These are phyloP conservation scores for Trematomus loennbergii DNA, from an alignment of 2,113 vertebrate genomes.

Conservation along the genomic window DNA sequence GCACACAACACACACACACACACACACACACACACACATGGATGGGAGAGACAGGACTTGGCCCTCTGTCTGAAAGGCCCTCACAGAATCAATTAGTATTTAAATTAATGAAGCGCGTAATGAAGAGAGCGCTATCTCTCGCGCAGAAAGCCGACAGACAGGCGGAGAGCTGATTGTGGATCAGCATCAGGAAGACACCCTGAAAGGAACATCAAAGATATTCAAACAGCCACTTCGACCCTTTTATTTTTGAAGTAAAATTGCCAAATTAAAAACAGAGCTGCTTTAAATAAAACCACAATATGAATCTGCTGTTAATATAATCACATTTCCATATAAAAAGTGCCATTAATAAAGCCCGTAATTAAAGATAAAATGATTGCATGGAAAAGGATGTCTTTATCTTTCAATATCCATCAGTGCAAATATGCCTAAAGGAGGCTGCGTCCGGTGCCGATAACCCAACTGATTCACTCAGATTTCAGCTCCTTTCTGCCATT, in stretches of 20 bases:
- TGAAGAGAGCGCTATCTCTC: slow-evolving; percentile 80
- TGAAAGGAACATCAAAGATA: slow-evolving; percentile 81
- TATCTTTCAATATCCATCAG: slow-evolving; percentile 77
- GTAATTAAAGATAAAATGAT: slow-evolving; percentile 84
- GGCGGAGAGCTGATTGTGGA: slow-evolving; percentile 62
- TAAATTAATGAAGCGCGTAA: slow-evolving; percentile 83
- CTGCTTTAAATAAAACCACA: slow-evolving; percentile 67
- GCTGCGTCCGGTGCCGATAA: slow-evolving; percentile 71
- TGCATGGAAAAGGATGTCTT: slow-evolving; percentile 62
- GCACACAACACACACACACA: slow-evolving; percentile 48
- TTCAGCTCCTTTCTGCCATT: slow-evolving; percentile 27
- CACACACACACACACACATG: slow-evolving; percentile 27
- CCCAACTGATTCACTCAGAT: slow-evolving; percentile 42
- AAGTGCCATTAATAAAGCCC: slow-evolving; percentile 73
- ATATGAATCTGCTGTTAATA: slow-evolving; percentile 63
- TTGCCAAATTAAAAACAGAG: slow-evolving; percentile 69
- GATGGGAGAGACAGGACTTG: slow-evolving; percentile 59
- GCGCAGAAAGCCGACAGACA: slow-evolving; percentile 69
- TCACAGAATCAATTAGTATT: slow-evolving; percentile 85
- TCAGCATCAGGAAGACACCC: slow-evolving; percentile 64
- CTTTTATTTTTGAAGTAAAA: slow-evolving; percentile 57
- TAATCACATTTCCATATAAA: slow-evolving; percentile 77
- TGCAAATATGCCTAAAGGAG: slow-evolving; percentile 74
- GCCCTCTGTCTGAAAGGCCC: slow-evolving; percentile 73
- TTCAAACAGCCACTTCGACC: slow-evolving; percentile 73